Evolutionary conservation across 1,140 invertebrate genomes (phyloP).

Genomic region (Drosophila lacertosa): DNA sequence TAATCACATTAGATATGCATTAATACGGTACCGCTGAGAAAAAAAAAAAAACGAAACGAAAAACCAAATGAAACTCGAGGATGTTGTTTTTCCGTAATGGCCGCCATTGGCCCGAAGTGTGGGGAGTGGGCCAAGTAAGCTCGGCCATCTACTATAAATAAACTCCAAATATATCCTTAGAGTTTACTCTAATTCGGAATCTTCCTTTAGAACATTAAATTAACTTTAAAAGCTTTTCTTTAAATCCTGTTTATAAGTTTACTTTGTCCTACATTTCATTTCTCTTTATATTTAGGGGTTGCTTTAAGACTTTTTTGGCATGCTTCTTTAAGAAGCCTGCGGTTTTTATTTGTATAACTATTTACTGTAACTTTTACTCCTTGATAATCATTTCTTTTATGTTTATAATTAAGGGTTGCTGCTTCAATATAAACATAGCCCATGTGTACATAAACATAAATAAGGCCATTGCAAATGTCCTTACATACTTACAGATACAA

Average conservation of each 20-base stretch:
- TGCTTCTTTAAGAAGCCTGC: too few species aligned
- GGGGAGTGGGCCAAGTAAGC: background rate
- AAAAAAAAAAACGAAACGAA: background rate
- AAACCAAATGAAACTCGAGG: constrained; percentile 3
- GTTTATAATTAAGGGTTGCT: background rate
- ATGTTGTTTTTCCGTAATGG: constrained; percentile 13
- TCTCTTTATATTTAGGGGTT: background rate
- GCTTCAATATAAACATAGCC: background rate
- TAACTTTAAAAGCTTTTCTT: too few species aligned
- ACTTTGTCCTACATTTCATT: too few species aligned
- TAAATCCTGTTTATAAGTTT: too few species aligned
- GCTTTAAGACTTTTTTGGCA: background rate
- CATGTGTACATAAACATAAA: too few species aligned
- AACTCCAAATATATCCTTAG: background rate
- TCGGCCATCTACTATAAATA: too few species aligned
- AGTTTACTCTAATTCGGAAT: too few species aligned
- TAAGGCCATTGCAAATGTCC: too few species aligned
- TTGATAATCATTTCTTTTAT: background rate
- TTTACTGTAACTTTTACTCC: too few species aligned
- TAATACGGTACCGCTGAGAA: constrained; percentile 55
- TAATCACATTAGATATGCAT: constrained; percentile 82
- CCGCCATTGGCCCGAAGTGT: constrained; percentile 1
- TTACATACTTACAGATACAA: too few species aligned
- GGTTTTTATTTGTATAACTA: too few species aligned
- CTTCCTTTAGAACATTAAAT: too few species aligned